phyloP scores from a whole-genome alignment of 2,113 vertebrate genomes.

The Mus pahari region DNA sequence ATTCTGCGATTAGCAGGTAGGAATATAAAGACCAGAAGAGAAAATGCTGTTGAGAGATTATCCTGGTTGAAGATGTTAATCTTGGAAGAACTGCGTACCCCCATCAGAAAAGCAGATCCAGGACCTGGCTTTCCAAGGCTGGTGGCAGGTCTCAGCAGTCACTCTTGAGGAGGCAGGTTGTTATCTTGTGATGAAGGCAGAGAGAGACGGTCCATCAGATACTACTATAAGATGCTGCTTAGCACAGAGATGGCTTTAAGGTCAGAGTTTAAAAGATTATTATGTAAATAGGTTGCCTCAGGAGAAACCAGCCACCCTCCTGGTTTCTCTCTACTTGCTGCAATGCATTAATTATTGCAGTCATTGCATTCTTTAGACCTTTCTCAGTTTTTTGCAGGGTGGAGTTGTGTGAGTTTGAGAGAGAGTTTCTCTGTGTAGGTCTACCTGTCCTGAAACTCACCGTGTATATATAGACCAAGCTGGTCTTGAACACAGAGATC shows the following conservation, averaged over 20 bases:
- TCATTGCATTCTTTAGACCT: background rate
- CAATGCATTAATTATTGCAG: background rate
- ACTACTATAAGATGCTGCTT: background rate
- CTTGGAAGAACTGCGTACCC: background rate
- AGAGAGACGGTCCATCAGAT: background rate
- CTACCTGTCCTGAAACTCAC: too few relatives aligned
- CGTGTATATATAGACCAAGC: too few relatives aligned
- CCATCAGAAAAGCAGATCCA: background rate
- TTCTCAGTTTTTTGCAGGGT: background rate
- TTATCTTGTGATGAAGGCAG: background rate
- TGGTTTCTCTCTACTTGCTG: background rate
- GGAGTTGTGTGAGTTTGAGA: too few relatives aligned
- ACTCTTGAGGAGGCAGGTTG: background rate
- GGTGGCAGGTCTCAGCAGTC: background rate
- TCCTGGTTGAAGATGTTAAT: background rate
- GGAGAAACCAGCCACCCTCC: background rate
- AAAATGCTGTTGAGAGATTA: background rate
- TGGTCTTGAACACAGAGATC: too few relatives aligned
- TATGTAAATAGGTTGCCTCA: background rate
- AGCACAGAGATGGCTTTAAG: background rate
- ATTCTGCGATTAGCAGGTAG: background rate
- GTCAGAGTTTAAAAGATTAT: constrained; percentile 13
- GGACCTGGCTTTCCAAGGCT: background rate
- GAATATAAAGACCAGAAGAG: constrained; percentile 1
- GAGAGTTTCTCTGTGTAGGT: too few relatives aligned